Percentiles rank a stretch among this genome's conserved stretches.
phyloP scores from a whole-genome alignment of 2,797 vertebrate genomes.

The Euphonia xanthogaster region DNA sequence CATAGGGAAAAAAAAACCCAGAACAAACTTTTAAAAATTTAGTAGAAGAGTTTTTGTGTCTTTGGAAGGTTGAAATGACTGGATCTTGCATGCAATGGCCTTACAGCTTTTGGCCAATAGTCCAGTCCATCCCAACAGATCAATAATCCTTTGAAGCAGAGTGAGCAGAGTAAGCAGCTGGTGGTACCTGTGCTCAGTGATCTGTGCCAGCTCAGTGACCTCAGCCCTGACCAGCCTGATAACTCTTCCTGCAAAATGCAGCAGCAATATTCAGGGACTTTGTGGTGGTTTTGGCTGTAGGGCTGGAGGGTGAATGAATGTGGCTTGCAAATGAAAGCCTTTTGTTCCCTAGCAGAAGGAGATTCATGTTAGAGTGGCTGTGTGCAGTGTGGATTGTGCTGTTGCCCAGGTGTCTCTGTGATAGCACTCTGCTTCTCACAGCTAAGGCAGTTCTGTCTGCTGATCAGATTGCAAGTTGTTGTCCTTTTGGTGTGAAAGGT shows the following conservation, averaged over 20 bases:
- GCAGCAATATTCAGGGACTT: not conserved
- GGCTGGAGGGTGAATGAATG: not conserved
- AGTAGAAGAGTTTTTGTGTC: not conserved
- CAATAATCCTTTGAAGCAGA: not conserved
- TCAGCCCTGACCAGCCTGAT: not conserved
- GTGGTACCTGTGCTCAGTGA: not conserved
- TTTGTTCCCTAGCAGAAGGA: not conserved
- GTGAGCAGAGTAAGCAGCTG: not conserved
- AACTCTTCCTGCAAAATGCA: not conserved
- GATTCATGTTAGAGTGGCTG: not conserved
- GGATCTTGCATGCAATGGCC: not conserved
- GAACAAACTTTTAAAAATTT: not conserved
- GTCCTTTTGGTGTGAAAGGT: not conserved
- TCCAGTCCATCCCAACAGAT: not conserved
- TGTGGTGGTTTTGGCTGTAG: not conserved
- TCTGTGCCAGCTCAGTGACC: not conserved
- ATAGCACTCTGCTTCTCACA: not conserved
- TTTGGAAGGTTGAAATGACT: not conserved
- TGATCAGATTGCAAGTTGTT: not conserved
- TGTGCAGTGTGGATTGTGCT: not conserved
- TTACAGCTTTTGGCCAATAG: not conserved
- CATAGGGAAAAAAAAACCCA: not conserved
- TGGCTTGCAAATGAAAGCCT: not conserved
- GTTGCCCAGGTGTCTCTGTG: not conserved
- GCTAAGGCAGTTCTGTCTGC: not conserved